phyloP scores from a whole-genome alignment of 1,140 invertebrate species.

The Drosophila lacertosa region DNA sequence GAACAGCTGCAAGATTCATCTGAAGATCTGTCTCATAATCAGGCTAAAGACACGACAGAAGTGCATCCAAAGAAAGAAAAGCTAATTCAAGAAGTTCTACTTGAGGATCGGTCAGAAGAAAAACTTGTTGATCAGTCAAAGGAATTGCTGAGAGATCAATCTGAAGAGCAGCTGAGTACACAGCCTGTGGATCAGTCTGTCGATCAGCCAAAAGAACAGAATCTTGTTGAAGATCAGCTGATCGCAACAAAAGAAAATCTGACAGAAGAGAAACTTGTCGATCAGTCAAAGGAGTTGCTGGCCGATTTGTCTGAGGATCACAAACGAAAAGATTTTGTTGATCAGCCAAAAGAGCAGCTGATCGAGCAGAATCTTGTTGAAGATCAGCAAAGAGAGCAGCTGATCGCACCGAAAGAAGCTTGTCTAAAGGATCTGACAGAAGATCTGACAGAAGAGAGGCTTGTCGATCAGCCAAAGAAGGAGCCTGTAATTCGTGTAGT shows the following conservation, averaged over 20 bases:
- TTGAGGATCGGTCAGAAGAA: background rate
- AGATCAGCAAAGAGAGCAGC: background rate
- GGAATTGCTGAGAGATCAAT: no score
- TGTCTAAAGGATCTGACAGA: no score
- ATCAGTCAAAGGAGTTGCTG: background rate
- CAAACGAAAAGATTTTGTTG: no score
- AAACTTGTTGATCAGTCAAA: no score
- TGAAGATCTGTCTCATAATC: background rate
- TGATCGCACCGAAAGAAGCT: no score
- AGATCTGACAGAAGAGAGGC: no score
- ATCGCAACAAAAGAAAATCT: no score
- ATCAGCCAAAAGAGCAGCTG: no score
- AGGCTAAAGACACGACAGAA: background rate
- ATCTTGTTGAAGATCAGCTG: background rate
- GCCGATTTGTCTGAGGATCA: no score
- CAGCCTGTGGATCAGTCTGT: background rate
- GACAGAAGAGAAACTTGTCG: background rate
- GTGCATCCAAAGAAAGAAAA: background rate
- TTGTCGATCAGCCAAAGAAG: background rate
- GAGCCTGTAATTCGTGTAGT: constrained; percentile 8
- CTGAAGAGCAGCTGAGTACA: background rate
- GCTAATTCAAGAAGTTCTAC: background rate
- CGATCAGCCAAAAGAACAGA: background rate
- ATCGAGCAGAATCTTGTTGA: background rate
- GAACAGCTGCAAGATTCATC: constrained; percentile 1